Percentiles rank a stretch among this genome's conserved stretches.
Evolutionary conservation across 1,140 invertebrate species (phyloP).

Genomic region (silkworm (Bombyx mori)): DNA sequence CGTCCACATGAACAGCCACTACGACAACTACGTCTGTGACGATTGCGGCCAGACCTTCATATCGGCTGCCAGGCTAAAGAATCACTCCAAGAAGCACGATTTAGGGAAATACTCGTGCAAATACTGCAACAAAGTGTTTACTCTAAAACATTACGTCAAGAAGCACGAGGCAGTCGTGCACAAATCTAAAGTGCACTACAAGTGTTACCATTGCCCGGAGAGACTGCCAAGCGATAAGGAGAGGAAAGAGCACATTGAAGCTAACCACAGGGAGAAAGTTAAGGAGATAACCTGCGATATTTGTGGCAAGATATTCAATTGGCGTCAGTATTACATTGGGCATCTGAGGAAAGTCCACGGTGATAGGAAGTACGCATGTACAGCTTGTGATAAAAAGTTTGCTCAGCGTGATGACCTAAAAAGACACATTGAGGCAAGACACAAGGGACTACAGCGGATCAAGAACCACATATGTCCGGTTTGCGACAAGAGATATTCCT

Average conservation of each 20-base stretch:
- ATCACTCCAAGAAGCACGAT: conserved; percentile 37
- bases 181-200: conserved; percentile 21
- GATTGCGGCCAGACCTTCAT: conserved; percentile 49
- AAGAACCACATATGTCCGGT: no score
- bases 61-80: conserved; percentile 28
- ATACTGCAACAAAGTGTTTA: conserved; percentile 40
- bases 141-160: conserved; percentile 28
- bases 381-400: conserved; percentile 28
- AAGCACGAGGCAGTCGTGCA: conserved; percentile 35
- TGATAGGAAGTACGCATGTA: conserved; percentile 27
- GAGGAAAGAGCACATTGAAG: conserved; percentile 29
- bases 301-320: conserved; percentile 36
- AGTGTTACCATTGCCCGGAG: conserved; percentile 37
- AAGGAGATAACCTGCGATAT: conserved; percentile 37
- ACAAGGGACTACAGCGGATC: no score
- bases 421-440: conserved; percentile 13
- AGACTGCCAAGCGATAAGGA: conserved; percentile 23
- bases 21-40: conserved; percentile 47
- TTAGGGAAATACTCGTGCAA: conserved; percentile 31
- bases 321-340: conserved; percentile 31
- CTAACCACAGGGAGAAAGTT: conserved; percentile 33
- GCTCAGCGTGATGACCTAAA: conserved; percentile 24
- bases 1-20: conserved; percentile 52
- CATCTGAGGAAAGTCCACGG: conserved; percentile 36
- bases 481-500: no score